Conservation (phyloP, 2,888 invertebrate species). For the Apotomis betuletana region DNA sequence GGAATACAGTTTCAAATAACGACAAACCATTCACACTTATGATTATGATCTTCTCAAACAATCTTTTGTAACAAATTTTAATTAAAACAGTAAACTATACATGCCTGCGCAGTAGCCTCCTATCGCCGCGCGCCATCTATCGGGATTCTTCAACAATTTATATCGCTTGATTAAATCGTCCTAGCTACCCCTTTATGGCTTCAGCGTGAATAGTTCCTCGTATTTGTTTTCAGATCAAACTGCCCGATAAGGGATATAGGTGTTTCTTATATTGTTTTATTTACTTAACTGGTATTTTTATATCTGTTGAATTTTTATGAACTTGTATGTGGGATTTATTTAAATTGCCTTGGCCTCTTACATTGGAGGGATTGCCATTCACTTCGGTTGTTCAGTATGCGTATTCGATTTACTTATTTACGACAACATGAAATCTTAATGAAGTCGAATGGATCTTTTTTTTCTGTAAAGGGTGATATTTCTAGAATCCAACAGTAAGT, state of each 20-base stretch:
- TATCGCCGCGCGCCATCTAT: conserved; percentile 70
- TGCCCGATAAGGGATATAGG: conserved; percentile 55
- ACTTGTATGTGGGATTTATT: conserved; percentile 31
- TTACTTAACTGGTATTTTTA: conserved; percentile 39
- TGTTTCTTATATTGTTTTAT: conserved; percentile 44
- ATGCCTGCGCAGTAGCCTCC: conserved; percentile 47
- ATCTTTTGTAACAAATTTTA: conserved; percentile 9
- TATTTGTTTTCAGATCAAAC: conserved; percentile 65
- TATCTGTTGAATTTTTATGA: conserved; percentile 39
- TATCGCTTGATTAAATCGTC: conserved; percentile 78
- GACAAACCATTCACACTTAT: background rate
- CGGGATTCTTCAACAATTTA: conserved; percentile 66
- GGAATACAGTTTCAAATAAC: background rate
- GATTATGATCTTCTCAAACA: background rate
- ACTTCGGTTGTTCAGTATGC: conserved; percentile 4
- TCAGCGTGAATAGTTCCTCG: conserved; percentile 60
- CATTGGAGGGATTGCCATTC: conserved; percentile 27
- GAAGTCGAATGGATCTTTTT: background rate
- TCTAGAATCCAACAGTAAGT: too few species aligned
- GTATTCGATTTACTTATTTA: conserved; percentile 17
- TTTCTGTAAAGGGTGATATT: too few species aligned
- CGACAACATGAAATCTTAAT: background rate
- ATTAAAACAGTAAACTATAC: conserved; percentile 16
- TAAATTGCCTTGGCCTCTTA: conserved; percentile 21
- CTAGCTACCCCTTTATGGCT: conserved; percentile 75